These are phyloP conservation scores for Poicephalus gulielmi DNA, from an alignment of 2,113 vertebrate genomes.

Conservation along the genomic window DNA sequence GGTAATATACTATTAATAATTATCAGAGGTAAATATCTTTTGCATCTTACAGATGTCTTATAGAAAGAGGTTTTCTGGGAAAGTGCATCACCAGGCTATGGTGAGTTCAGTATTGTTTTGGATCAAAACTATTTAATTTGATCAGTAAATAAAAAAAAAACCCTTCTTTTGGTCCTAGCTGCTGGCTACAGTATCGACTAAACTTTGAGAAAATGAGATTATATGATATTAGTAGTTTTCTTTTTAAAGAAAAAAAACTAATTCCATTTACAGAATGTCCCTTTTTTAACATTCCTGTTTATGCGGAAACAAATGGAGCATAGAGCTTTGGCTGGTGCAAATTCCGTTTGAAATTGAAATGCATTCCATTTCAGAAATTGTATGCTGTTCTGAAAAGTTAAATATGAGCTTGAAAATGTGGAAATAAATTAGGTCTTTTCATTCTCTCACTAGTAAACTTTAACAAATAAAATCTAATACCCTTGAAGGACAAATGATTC, in stretches of 20 bases:
- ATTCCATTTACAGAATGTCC: neutral
- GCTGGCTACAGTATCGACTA: neutral
- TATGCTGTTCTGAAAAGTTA: constrained; percentile 16
- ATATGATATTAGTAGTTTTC: neutral
- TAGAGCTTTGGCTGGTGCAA: neutral
- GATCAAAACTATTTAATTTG: constrained; percentile 17
- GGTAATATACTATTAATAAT: neutral
- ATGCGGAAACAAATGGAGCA: neutral
- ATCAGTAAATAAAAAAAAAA: neutral
- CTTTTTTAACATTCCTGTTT: constrained; percentile 22
- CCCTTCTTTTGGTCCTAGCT: neutral
- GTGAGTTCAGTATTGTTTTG: neutral
- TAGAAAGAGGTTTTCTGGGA: neutral
- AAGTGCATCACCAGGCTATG: neutral
- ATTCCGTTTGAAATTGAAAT: constrained; percentile 32
- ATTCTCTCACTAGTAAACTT: neutral
- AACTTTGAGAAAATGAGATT: neutral
- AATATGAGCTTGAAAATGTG: constrained; percentile 25
- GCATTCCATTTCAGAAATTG: constrained; percentile 15
- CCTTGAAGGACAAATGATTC: constrained; percentile 38
- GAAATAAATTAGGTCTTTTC: constrained; percentile 40
- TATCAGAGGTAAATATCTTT: neutral
- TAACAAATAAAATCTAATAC: constrained; percentile 36
- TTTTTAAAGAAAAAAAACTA: neutral
- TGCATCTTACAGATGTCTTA: neutral